Evolutionary conservation across 1,140 invertebrate species (phyloP), one percentile per base, ranked within the genome.

Genomic region (Himalopsyche phryganea): DNA sequence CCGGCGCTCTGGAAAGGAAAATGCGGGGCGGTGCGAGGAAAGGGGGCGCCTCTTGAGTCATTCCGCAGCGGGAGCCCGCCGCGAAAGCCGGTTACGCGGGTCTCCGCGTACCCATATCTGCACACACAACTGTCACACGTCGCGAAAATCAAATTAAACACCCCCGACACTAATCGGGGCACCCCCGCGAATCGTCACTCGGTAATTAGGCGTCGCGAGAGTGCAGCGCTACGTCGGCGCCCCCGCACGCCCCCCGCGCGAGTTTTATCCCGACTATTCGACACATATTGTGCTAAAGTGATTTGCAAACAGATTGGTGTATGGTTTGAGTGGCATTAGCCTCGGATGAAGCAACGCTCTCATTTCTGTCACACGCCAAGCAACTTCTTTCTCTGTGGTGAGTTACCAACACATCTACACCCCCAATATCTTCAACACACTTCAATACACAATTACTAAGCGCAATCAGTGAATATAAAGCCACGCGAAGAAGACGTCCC

Each of bases 321-420:
- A 57, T 57, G 54, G 54, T 57, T 50, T 57, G 54, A 57, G 19
- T 14, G 15, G 47, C 54, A 57, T 20, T 50, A 20, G 54, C 54
- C 54, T 57, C 54, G 54, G 54, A 57, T 57, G 54, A 57, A 57
- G 38, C 54, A 23, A 20, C 54, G 9, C 17, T 32, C 20, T 41
- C 54, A 32, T 19, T 57, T 20, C 33, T 50, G 54, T 57, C 54
- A 38, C 42, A 41, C 14, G 41, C 33, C 41, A 32, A 45, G 47
- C 19, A 50, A 41, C 54, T 23, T 17, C 46, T 28, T 42, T 46
- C 33, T 50, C 46, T 33, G 36, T 45, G 54, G 54, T 57, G 28
- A 57, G 42, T 45, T 20, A 45, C 18, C 15, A 28, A n/a, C n/a
- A n/a, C n/a, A n/a, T n/a, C n/a, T n/a, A n/a, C n/a, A n/a, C n/a